phyloP scores from a whole-genome alignment of 1,140 invertebrate species.

The Pseudomyrmex concolor region DNA sequence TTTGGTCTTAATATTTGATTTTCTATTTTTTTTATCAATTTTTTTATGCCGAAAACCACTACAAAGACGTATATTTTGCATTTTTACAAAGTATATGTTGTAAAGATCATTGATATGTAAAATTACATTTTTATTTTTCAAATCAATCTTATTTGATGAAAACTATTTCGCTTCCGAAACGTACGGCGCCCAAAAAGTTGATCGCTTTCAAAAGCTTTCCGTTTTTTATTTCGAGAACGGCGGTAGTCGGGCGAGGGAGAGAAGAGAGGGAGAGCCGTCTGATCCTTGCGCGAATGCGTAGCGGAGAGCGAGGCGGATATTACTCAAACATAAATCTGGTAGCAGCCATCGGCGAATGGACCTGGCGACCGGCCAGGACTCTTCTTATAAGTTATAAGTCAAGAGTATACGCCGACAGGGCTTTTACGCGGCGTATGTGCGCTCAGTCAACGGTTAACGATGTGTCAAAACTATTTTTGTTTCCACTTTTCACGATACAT shows the following conservation, averaged over 20 bases:
- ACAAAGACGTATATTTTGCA: not conserved
- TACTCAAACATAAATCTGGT: conserved; percentile 69
- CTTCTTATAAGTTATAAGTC: conserved; percentile 68
- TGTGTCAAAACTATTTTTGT: conserved; percentile 74
- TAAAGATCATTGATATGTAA: no score
- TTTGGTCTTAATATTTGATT: conserved; percentile 1
- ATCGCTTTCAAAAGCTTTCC: conserved; percentile 5
- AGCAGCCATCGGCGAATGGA: conserved; percentile 62
- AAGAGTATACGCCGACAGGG: conserved; percentile 57
- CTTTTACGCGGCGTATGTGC: conserved; percentile 64
- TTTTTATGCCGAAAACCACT: not conserved
- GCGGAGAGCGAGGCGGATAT: conserved; percentile 57
- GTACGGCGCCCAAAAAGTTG: not conserved
- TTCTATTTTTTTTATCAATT: not conserved
- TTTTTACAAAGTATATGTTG: no score
- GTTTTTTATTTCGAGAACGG: conserved; percentile 36
- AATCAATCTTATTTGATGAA: not conserved
- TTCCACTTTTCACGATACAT: conserved; percentile 65
- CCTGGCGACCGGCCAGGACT: conserved; percentile 61
- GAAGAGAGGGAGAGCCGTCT: not conserved
- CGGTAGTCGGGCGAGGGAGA: not conserved
- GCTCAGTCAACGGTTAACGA: conserved; percentile 72
- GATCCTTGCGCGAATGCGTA: conserved; percentile 21
- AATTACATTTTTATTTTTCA: no score
- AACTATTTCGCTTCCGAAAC: not conserved